Evolutionary conservation across 2,888 invertebrate genomes (phyloP), one percentile per base, ranked within the genome.

Genomic region (Argyra leucocephala): DNA sequence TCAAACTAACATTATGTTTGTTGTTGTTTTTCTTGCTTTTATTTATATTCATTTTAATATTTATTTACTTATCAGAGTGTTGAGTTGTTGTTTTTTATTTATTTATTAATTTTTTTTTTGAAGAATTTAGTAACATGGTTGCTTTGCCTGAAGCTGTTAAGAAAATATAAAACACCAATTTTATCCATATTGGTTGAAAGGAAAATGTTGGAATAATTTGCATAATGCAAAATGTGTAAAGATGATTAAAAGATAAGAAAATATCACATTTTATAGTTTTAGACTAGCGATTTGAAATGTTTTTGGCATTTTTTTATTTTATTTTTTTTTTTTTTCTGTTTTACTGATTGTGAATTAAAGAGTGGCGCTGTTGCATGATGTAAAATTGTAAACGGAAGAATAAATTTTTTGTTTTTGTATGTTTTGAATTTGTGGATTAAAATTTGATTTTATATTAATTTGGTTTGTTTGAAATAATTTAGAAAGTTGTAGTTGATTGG

Each of bases 241-340:
- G 48, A 48, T 48, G 48, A 48, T 48, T 48, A 48, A n/a, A 48
- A 48, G 48, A 48, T 48, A 48, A 48, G 48, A 48, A 48, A 31
- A 48, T 15, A 37, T 37, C 6, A 37, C 31, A 31, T 5, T 31
- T 31, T 10, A 31, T 10, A 10, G 31, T 31, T 31, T 31, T 7
- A 31, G 31, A 31, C 31, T 31, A 31, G 10, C 31, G 5, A 31
- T 31, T 31, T 7, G 10, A 5, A 31, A 31, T 31, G 10, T 31
- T 31, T 31, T 31, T 31, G n/a, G n/a, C 31, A 7, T 31, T 31
- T 31, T 31, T 31, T 31, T 10, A 31, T 31, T 10, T n/a, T 31
- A 31, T 31, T 31, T 31, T 5, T 31, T 31, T 10, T 7, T 31
- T 31, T 31, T 31, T 7, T 31, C 10, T 7, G 31, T 5, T 31